Base-by-base conservation (phyloP, 2,797 vertebrate species). In the Psittacula echo region DNA sequence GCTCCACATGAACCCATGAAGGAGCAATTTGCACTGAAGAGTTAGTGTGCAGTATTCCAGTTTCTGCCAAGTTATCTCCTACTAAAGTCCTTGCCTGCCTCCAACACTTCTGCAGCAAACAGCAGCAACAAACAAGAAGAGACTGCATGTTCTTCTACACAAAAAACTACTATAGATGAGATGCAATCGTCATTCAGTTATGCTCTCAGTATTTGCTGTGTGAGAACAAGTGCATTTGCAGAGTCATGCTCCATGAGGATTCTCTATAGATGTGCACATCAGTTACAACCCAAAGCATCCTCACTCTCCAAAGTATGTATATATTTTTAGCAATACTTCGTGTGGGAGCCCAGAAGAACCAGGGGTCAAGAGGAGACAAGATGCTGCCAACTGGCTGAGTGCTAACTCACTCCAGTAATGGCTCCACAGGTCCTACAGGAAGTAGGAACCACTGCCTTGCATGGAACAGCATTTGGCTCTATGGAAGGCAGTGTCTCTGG, bases 31-130 rank as follows among this genome's bases (percentile, higher is more conserved):
- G 83, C 27, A 47, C 42, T 37, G 20, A 56, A 34, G 42, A 24
- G 34, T 14, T 21, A 8, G 18, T 2, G 0, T 9, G 32, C 32
- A 4, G 24, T 1, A 17, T 34, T 44, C 12, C 12, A 2, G 34
- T 24, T 41, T 58, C 68, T 18, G 42, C 32, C 18, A 11, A 1
- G 48, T 27, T 29, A 11, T 19, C 39, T 42, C 72, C 51, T 24
- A 11, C 32, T 27, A 1, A 6, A 37, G 62, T 22, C 78, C 72
- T n/a, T 30, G 61, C 61, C 41, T 9, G 39, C 32, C 74, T 42
- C 73, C 3, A 27, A 15, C 32, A 29, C 17, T 54, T 21, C 56
- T 34, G 34, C 62, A 54, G 56, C 58, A 7, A 80, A 19, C 24
- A 53, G 11, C 73, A 15, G 8, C 34, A 50, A 41, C 37, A 77